These are phyloP conservation scores for Leptoclinus maculatus DNA, from an alignment of 2,797 vertebrate genomes.

Conservation along the genomic window DNA sequence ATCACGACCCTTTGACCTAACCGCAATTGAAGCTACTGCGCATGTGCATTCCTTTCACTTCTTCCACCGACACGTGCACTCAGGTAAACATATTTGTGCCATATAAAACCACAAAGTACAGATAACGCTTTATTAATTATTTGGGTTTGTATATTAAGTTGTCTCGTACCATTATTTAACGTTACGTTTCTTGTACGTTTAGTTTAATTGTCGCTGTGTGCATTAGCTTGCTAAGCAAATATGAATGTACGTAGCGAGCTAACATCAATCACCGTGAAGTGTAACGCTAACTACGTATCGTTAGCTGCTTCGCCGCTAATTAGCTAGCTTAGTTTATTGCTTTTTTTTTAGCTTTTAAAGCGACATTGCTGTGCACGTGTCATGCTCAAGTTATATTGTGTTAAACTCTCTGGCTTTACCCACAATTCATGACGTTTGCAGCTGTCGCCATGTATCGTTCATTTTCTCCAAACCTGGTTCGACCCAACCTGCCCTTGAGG, in stretches of 20 bases:
- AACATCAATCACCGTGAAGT: neutral
- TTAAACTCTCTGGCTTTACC: neutral
- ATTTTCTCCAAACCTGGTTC: slow-evolving; percentile 35
- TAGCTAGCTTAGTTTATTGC: neutral
- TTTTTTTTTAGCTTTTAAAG: neutral
- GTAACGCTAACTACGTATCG: accelerated
- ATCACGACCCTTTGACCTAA: neutral
- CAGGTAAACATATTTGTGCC: slow-evolving; percentile 26
- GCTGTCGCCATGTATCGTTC: slow-evolving; percentile 41
- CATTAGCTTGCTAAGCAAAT: neutral
- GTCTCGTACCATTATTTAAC: neutral
- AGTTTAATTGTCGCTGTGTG: neutral
- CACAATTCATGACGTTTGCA: neutral
- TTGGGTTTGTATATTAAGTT: neutral
- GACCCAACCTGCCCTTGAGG: slow-evolving; percentile 78
- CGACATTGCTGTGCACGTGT: neutral
- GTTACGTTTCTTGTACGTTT: neutral
- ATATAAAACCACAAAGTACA: neutral
- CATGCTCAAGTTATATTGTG: too few relatives aligned
- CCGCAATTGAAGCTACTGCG: slow-evolving; percentile 24
- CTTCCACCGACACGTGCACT: neutral
- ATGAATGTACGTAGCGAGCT: neutral
- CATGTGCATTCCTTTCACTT: slow-evolving; percentile 13
- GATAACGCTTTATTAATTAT: neutral
- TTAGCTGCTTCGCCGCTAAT: neutral